A percentile compares a stretch with the other conserved stretches of the same genome.
Evolutionary conservation across 2,113 vertebrate genomes (phyloP).

Genomic region (Enhydra lutris): DNA sequence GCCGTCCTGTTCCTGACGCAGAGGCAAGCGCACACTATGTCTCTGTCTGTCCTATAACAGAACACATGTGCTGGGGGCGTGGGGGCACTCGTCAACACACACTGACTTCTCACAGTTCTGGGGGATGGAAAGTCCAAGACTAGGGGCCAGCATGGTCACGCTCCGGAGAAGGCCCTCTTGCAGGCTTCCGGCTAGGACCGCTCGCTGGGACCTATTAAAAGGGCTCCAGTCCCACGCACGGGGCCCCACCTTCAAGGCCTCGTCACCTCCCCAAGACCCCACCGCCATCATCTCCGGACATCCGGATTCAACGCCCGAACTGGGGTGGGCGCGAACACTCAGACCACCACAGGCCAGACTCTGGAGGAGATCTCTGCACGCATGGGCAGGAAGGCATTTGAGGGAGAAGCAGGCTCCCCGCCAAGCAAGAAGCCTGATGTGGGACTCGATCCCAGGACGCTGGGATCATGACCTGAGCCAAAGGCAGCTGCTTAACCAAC

Average conservation of each 20-base stretch:
- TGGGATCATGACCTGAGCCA: no score
- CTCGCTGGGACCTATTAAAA: neutral
- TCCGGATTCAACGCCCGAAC: neutral
- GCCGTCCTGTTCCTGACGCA: no score
- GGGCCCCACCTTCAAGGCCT: neutral
- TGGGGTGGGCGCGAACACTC: neutral
- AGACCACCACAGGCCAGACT: neutral
- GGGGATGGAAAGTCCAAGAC: neutral
- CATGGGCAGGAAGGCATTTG: no score
- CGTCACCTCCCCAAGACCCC: neutral
- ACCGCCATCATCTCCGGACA: neutral
- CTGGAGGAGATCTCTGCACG: neutral
- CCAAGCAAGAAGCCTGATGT: no score
- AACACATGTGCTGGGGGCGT: no score
- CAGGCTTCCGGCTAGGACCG: neutral
- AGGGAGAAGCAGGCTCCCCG: no score
- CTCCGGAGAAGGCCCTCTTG: neutral
- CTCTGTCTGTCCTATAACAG: neutral
- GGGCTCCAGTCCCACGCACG: neutral
- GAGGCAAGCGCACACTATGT: neutral
- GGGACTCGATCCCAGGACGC: no score
- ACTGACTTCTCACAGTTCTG: no score
- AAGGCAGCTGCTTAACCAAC: no score
- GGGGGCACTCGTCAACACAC: neutral
- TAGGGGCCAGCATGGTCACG: neutral